phyloP scores from a whole-genome alignment of 2,797 vertebrate genomes.

The Gambelia wislizenii region DNA sequence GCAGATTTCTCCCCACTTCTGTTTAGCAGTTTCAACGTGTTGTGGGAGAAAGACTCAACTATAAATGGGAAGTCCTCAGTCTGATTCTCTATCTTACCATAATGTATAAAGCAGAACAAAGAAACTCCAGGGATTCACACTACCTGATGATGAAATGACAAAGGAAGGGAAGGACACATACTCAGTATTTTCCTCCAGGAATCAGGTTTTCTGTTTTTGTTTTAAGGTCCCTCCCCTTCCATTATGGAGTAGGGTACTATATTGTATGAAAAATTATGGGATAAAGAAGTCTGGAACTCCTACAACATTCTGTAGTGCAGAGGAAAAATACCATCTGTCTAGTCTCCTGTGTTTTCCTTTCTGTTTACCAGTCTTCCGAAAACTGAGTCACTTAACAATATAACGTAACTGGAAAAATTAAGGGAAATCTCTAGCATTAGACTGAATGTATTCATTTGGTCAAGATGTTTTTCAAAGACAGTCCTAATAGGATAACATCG shows the following conservation, averaged over 20 bases:
- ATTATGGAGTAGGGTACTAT: constrained; percentile 17
- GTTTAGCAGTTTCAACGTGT: not conserved
- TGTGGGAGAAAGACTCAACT: not conserved
- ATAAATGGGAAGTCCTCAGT: not conserved
- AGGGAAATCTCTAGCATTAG: not conserved
- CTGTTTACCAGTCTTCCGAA: constrained; percentile 21
- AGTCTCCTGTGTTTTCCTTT: constrained; percentile 20
- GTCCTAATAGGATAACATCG: not conserved
- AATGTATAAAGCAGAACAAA: not conserved
- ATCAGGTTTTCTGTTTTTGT: not conserved
- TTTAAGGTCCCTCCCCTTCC: constrained; percentile 1
- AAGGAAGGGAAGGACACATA: not conserved
- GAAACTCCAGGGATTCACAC: not conserved
- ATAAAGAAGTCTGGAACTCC: constrained; percentile 23
- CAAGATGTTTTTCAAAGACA: not conserved
- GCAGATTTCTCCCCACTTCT: not conserved
- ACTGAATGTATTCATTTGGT: not conserved
- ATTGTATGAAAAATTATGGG: not conserved
- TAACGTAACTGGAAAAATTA: constrained; percentile 17
- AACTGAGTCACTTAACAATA: constrained; percentile 13
- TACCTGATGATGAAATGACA: not conserved
- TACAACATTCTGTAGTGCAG: constrained; percentile 11
- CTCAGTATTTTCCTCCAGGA: constrained; percentile 9
- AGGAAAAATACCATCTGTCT: constrained; percentile 42
- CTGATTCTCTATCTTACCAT: not conserved